phyloP scores from a whole-genome alignment of 2,113 vertebrate species.

The Paramisgurnus dabryanus region DNA sequence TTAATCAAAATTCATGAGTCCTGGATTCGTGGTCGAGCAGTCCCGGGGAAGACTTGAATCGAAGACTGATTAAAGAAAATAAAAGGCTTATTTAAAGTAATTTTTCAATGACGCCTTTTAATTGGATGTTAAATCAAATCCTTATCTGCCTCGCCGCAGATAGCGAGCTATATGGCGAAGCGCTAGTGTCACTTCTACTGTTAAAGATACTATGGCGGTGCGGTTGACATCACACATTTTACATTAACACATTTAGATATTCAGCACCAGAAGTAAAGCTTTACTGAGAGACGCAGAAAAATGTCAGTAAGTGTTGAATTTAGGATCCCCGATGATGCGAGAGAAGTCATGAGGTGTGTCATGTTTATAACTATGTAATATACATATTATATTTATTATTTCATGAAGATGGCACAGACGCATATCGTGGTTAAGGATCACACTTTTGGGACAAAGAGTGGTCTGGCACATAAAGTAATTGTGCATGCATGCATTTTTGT shows the following conservation, averaged over 20 bases:
- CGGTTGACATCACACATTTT: conserved; percentile 77
- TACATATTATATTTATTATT: not conserved
- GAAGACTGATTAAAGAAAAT: conserved; percentile 95
- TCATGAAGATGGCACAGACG: not conserved
- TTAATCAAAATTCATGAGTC: conserved; percentile 93
- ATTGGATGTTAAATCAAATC: conserved; percentile 99
- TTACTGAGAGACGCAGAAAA: not conserved
- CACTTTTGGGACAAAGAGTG: not conserved
- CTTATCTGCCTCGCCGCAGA: conserved; percentile 98
- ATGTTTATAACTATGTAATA: not conserved
- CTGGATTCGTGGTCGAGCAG: conserved; percentile 83
- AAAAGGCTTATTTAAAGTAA: conserved; percentile 98
- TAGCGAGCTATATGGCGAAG: conserved; percentile 87
- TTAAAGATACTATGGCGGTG: conserved; percentile 85
- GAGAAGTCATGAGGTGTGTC: not conserved
- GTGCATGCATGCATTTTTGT: not conserved
- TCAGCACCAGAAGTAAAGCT: conserved; percentile 47
- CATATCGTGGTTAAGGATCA: not conserved
- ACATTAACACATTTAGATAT: conserved; percentile 61
- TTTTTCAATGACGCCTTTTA: conserved; percentile 99
- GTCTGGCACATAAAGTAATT: not conserved
- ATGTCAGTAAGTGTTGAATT: not conserved
- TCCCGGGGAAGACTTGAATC: conserved; percentile 87
- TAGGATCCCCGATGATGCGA: not conserved
- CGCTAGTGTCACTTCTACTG: conserved; percentile 81